Evolutionary conservation across 2,113 vertebrate genomes (phyloP), one percentile per base, ranked within the genome.

Genomic region (Ptilorrhoa leucosticta): DNA sequence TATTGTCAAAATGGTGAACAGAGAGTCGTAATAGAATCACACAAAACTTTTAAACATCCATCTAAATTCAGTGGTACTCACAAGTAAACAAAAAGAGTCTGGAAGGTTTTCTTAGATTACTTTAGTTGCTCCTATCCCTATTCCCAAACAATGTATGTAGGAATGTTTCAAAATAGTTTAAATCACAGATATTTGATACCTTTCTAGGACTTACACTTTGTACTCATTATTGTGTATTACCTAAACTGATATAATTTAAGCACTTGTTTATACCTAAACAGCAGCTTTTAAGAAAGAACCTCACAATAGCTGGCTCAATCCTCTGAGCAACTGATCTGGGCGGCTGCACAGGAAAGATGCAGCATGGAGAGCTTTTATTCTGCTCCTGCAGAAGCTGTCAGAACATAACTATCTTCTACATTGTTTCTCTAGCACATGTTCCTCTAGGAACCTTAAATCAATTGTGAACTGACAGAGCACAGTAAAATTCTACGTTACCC

Each of bases 361-460:
- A 21, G 26, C 51, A 78, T 0, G 1, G 40, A 76, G 30, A 80
- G 42, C 57, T 88, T 91, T 86, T 50, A 85, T 50, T 72, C 58
- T 69, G 61, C 58, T 93, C 50, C 87, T 92, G 79, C n/a, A 94
- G 82, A 93, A 83, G 66, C 66, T 90, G 82, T 90, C 90, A 88
- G 85, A 93, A 83, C 17, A 4, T 31, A 86, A 80, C 66, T 65
- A 69, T 88, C 83, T 90, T 69, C 88, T 48, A 57, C 14, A 3
- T 19, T 77, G 71, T 69, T 93, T 86, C 75, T 86, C 31, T 65
- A 88, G 83, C 35, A 69, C 21, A 9, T 24, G n/a, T 70, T 83
- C 79, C 82, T 94, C 58, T 31, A 97, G 61, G 53, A 94, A 77
- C 50, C n/a, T 92, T 93, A 90, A 95, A 96, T 92, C 88, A 95